Evolutionary conservation across 2,797 vertebrate genomes (phyloP).

Genomic region (Sebastes steindachneri): DNA sequence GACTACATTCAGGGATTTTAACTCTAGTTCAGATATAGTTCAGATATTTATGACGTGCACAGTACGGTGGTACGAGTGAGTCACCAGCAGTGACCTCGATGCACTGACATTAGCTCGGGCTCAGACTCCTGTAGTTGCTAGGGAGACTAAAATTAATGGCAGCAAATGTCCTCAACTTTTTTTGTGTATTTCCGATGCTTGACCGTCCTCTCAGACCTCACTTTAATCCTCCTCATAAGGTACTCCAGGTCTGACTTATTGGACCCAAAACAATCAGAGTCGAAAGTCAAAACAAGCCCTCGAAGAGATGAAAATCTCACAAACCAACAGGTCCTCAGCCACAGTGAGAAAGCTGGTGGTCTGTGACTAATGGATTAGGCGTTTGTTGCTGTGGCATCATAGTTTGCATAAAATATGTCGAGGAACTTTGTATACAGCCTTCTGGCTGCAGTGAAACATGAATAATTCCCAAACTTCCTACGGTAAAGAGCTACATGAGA

Average conservation of each 20-base stretch:
- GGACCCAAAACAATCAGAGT: not conserved
- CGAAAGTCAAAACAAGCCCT: not conserved
- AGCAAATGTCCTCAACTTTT: not conserved
- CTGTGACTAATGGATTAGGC: not conserved
- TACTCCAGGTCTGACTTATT: not conserved
- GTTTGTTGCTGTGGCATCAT: not conserved
- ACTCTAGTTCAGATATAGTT: not conserved
- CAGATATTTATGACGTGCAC: not conserved
- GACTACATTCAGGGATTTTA: not conserved
- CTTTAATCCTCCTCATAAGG: not conserved
- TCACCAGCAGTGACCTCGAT: not conserved
- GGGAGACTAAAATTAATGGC: constrained; percentile 2
- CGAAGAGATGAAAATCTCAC: not conserved
- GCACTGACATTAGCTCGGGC: constrained; percentile 3
- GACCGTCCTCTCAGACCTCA: not conserved
- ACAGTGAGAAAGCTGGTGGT: not conserved
- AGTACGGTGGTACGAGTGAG: not conserved
- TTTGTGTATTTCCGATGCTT: not conserved
- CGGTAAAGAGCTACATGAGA: not conserved
- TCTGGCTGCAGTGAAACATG: not conserved
- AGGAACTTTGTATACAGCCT: not conserved
- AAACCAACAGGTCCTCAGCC: not conserved
- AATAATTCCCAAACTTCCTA: not conserved
- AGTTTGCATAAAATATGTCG: not conserved
- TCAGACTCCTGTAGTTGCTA: constrained; percentile 14